Percentiles rank a stretch among this genome's conserved stretches.
These are phyloP conservation scores for Macaca fascicularis DNA, from an alignment of 2,113 vertebrate species.

Conservation along the genomic window T2T-MFA8v1.1 NC_088385.1:131382001-131382500, in stretches of 20 bases:
- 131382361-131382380: background rate
- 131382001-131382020: background rate
- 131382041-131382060: accelerated
- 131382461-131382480: no score
- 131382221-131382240: background rate
- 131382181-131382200: background rate
- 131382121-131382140: background rate
- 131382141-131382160: no score
- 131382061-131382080: accelerated
- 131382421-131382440: no score
- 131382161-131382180: background rate
- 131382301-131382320: background rate
- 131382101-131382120: background rate
- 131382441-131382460: background rate
- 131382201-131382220: background rate
- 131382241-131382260: background rate
- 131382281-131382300: background rate
- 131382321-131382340: background rate
- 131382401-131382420: no score
- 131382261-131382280: accelerated
- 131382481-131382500: accelerated
- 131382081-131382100: background rate
- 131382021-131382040: accelerated
- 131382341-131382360: background rate
- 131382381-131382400: no score